Base-by-base conservation (phyloP, 2,888 invertebrate species). In the Neuroscelio doddi region DNA sequence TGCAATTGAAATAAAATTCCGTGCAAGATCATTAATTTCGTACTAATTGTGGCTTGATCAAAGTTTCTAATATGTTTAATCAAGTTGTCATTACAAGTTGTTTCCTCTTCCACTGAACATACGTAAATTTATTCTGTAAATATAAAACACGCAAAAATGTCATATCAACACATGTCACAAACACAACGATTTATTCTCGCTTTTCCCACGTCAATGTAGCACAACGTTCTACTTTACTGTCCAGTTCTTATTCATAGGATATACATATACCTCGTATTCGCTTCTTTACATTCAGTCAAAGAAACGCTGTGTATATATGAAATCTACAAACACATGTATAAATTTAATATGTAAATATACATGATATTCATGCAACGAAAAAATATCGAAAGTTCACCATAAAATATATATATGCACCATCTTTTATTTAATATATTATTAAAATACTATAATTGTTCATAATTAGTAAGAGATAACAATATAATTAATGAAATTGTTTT, bases 141-240 rank as follows among this genome's bases (percentile, higher is more conserved):
- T n/a, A 17, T 16, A n/a, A 16, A 15, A 16, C 38, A n/a, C n/a
- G 17, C n/a, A 16, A 17, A 17, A 38, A 38, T 41, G 12, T 41
- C 24, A 24, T 24, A 24, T 41, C 24, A 21, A 21, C 24, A 41
- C 10, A 41, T 12, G 21, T 24, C 41, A 10, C 41, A 12, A 41
- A 41, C 16, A 41, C 41, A 51, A 16, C 52, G 59, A 38, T 57
- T 68, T 65, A 69, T 61, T 57, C 68, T 67, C 69, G 72, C 72
- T 72, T 72, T 75, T 73, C 67, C 70, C 64, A 34, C 57, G 29
- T 10, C 69, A 51, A 79, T 77, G 76, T 79, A 53, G 79, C 73
- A 80, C 80, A 77, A 38, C 61, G 80, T 68, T 67, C 80, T 71
- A 80, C 79, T 79, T 79, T 69, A 30, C 41, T 24, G 41, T 41